Base-by-base conservation (phyloP, 2,797 vertebrate species). In the Neosalanx taihuensis region DNA sequence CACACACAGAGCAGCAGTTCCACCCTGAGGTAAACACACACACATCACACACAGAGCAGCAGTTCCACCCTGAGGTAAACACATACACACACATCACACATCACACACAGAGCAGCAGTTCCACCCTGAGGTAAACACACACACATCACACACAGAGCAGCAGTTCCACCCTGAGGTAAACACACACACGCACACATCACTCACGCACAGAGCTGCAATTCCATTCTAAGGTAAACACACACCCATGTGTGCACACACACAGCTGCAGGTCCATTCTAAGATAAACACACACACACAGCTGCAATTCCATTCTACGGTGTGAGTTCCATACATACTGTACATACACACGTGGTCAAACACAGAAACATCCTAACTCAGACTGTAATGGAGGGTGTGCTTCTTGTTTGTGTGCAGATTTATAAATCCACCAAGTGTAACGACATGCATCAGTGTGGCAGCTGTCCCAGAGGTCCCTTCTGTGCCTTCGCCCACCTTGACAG, bases 361-460 rank as follows among this genome's bases (percentile, higher is more conserved):
- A n/a, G 51, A n/a, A 56, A 56, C 51, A 56, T n/a, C 6, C 51
- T 5, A 17, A 56, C 15, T 56, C 15, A 56, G 10, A 46, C 5
- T 31, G 13, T 61, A 10, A 59, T 20, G 10, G n/a, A 60, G 58
- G 4, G 58, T 61, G 35, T 35, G 2, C 33, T 56, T 3, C 60
- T 18, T 13, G 71, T 70, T 56, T 49, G 5, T 71, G 64, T 64
- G 33, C 89, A 99, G 97, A 99, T 99, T 89, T 99, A 99, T 86
- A 98, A 98, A 85, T 99, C 97, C 80, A 98, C 96, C 70, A 99
- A 99, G 91, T 99, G 98, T 89, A 99, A 99, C 60, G 98, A 99
- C 82, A 99, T 99, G 95, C 97, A 98, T 89, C 98, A 99, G 91
- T 94, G 95, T 67, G 96, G 97, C 85, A 97, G 94, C 94, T 99